These are phyloP conservation scores for Rhopalosiphum nymphaeae DNA, from an alignment of 2,888 invertebrate genomes.

Conservation along the genomic window DNA sequence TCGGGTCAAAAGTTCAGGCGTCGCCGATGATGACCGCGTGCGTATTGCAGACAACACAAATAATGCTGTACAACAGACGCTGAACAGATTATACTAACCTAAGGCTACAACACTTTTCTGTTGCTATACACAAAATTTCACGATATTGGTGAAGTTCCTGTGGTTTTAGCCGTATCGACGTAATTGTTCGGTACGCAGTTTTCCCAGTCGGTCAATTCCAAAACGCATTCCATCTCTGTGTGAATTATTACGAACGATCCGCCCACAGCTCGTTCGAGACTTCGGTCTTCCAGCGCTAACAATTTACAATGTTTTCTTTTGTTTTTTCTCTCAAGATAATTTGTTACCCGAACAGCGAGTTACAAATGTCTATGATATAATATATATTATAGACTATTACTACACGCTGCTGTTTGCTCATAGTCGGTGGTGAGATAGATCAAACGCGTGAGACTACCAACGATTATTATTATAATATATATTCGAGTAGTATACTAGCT, in stretches of 20 bases:
- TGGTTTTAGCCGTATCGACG: background rate
- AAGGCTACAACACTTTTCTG: background rate
- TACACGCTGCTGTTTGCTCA: background rate
- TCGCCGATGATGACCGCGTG: background rate
- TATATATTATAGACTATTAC: background rate
- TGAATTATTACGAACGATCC: background rate
- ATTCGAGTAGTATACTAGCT: background rate
- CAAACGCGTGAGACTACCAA: background rate
- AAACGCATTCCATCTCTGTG: background rate
- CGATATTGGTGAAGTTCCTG: background rate
- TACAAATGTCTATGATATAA: background rate
- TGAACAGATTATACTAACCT: background rate
- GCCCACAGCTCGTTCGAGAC: too few species aligned
- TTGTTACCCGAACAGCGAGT: background rate
- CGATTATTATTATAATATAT: background rate
- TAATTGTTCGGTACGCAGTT: background rate
- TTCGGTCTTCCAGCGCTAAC: background rate
- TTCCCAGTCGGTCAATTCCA: background rate
- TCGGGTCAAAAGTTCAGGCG: background rate
- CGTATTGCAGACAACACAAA: background rate
- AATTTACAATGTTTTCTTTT: background rate
- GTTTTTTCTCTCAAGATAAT: background rate
- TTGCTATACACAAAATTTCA: background rate
- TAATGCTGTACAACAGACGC: background rate
- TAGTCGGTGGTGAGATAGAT: background rate